Conservation (phyloP, 2,113 vertebrate species). For the Burhinus oedicnemus region DNA sequence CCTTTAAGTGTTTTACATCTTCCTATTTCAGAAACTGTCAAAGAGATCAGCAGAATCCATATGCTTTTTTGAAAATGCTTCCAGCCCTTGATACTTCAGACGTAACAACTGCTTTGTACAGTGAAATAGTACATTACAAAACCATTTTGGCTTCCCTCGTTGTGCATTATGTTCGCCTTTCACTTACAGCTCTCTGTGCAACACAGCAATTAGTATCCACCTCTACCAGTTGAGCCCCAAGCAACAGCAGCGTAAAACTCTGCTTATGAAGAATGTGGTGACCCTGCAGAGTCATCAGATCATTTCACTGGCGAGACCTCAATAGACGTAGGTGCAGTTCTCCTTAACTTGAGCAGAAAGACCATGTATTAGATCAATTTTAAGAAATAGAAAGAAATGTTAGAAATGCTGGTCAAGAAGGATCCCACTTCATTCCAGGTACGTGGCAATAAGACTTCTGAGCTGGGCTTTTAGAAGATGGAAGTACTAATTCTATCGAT, state of each 20-base stretch:
- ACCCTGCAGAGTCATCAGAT: background rate
- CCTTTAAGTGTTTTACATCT: background rate
- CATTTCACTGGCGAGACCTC: background rate
- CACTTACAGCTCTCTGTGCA: background rate
- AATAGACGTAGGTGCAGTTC: background rate
- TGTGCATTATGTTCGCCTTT: background rate
- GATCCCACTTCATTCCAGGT: background rate
- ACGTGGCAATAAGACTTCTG: background rate
- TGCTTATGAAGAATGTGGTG: background rate
- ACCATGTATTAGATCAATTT: background rate
- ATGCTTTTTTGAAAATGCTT: background rate
- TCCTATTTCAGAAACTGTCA: background rate
- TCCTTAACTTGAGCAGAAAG: background rate
- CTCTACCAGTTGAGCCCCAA: background rate
- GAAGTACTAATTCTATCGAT: background rate
- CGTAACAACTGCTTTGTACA: background rate
- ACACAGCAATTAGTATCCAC: background rate
- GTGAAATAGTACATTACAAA: background rate
- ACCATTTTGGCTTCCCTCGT: background rate
- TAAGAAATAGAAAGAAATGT: background rate
- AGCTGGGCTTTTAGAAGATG: background rate
- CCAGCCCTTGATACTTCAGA: background rate
- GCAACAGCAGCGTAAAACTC: background rate
- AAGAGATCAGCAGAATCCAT: background rate
- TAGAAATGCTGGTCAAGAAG: background rate